phyloP scores from a whole-genome alignment of 2,797 vertebrate species.

The Gila robusta region DNA sequence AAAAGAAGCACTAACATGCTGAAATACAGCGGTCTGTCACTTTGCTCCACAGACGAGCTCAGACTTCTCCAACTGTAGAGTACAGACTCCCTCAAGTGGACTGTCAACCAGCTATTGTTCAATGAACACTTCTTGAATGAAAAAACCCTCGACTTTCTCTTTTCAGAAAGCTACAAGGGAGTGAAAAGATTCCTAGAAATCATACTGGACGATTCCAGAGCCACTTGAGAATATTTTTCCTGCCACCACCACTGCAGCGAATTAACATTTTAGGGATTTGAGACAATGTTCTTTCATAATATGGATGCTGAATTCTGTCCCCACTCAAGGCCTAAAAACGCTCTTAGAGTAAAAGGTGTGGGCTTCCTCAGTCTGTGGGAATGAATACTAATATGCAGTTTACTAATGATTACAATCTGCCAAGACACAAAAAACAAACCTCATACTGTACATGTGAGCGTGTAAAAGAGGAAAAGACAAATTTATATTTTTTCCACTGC shows the following conservation, averaged over 20 bases:
- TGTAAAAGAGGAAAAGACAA: conserved; percentile 6
- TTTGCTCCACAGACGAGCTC: not conserved
- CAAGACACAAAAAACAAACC: conserved; percentile 74
- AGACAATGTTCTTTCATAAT: not conserved
- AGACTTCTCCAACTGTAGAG: conserved; percentile 8
- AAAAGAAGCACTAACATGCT: conserved; percentile 15
- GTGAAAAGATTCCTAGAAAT: conserved; percentile 29
- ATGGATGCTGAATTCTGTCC: conserved; percentile 1
- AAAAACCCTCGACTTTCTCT: not conserved
- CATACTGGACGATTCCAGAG: conserved; percentile 1
- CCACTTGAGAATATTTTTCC: conserved; percentile 12
- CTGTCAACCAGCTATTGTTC: conserved; percentile 18
- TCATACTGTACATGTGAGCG: conserved; percentile 57
- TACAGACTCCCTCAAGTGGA: conserved; percentile 47
- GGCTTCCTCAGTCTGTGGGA: conserved; percentile 29
- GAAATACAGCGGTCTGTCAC: not conserved
- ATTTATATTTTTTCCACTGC: conserved; percentile 4
- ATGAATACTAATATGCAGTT: conserved; percentile 51
- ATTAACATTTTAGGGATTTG: not conserved
- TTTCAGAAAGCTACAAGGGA: conserved; percentile 9
- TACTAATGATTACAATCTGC: conserved; percentile 72
- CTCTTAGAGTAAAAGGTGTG: conserved; percentile 48
- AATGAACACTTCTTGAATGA: conserved; percentile 20
- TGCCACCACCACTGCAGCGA: not conserved
- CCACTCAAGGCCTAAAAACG: not conserved